Evolutionary conservation across 2,113 vertebrate genomes (phyloP).

Genomic region (Tylochromis polylepis): DNA sequence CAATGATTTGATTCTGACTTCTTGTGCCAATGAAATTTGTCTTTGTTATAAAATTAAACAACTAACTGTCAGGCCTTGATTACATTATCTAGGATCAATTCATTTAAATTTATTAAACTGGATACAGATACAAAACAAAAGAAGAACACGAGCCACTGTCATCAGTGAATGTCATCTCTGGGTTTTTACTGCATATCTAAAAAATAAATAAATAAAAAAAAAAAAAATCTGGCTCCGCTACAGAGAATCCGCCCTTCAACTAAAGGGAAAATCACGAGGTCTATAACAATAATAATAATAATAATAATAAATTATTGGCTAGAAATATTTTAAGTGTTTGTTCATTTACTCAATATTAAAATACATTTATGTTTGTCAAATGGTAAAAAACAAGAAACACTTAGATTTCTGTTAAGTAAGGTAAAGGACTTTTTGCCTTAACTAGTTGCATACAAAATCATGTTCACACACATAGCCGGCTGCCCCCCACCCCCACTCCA

Average conservation of each 20-base stretch:
- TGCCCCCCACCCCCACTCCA: not conserved
- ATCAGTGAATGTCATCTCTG: not conserved
- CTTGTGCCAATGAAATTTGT: not conserved
- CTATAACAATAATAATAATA: not conserved
- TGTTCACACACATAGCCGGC: not conserved
- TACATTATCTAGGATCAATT: not conserved
- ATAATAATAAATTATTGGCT: not conserved
- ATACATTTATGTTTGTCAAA: not conserved
- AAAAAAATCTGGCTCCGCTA: not conserved
- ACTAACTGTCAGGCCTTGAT: not conserved
- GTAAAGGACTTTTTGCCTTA: not conserved
- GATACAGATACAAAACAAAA: not conserved
- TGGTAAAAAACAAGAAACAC: not conserved
- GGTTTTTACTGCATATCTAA: not conserved
- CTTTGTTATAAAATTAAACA: not conserved
- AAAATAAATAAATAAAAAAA: rapidly evolving
- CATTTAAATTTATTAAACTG: not conserved
- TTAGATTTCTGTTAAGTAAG: not conserved
- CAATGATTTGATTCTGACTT: not conserved
- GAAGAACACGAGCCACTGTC: not conserved
- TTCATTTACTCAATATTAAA: not conserved
- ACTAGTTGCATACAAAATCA: not conserved
- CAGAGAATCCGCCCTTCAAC: not conserved
- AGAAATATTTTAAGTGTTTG: not conserved
- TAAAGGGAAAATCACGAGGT: not conserved